Conservation (phyloP, 2,888 invertebrate species). For the Amblyjoppa fuscipennis region DNA sequence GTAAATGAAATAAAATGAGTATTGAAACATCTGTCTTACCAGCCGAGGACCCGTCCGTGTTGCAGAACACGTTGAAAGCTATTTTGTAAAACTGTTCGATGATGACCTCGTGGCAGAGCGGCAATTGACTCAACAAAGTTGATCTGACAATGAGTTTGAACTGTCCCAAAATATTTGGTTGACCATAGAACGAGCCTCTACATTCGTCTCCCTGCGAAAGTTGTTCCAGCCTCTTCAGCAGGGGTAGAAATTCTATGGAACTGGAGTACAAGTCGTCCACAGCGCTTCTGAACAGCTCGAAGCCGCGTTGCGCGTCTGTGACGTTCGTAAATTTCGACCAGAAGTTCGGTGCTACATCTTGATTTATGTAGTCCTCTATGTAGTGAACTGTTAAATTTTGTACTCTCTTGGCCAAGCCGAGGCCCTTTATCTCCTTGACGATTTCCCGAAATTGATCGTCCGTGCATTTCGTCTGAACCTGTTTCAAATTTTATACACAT, state of each 20-base stretch:
- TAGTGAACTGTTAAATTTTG: constrained; percentile 85
- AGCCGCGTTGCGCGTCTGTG: constrained; percentile 87
- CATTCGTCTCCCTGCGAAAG: constrained; percentile 78
- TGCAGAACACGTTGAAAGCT: constrained; percentile 90
- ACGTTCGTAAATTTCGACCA: constrained; percentile 88
- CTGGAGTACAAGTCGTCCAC: constrained; percentile 88
- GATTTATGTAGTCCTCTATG: constrained; percentile 88
- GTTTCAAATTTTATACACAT: constrained; percentile 15
- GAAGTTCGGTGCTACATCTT: constrained; percentile 88
- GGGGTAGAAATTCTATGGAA: constrained; percentile 86
- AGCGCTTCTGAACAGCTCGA: constrained; percentile 89
- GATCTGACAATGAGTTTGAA: constrained; percentile 89
- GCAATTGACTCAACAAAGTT: constrained; percentile 90
- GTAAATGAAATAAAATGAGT: not conserved
- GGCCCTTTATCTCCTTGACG: constrained; percentile 79
- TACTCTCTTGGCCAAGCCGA: constrained; percentile 80
- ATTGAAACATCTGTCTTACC: constrained; percentile 69
- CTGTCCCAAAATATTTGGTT: constrained; percentile 86
- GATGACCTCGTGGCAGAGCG: constrained; percentile 89
- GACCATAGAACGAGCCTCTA: constrained; percentile 84
- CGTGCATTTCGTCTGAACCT: constrained; percentile 76
- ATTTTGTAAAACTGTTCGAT: constrained; percentile 92
- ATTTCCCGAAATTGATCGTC: constrained; percentile 83
- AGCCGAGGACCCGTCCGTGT: constrained; percentile 78
- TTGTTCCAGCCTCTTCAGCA: constrained; percentile 87